Evolutionary conservation across 2,113 vertebrate genomes (phyloP).

Genomic region (Poicephalus gulielmi): DNA sequence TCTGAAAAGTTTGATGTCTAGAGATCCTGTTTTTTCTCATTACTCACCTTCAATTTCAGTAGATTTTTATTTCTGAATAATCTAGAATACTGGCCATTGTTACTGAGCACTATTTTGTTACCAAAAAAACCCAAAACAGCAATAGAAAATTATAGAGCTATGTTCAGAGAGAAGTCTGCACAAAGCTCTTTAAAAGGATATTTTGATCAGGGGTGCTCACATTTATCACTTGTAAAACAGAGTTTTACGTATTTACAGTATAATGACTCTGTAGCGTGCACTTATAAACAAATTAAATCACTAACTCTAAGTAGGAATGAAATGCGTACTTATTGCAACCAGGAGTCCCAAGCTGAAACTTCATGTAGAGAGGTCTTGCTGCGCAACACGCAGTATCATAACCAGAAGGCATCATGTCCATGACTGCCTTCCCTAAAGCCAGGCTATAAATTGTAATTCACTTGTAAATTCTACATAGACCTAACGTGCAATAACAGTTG

Average conservation of each 20-base stretch:
- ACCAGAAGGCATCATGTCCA: background rate
- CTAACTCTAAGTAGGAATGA: background rate
- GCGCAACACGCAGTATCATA: background rate
- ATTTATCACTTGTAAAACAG: background rate
- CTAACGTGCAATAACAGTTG: background rate
- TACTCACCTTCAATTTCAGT: background rate
- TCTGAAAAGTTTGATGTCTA: background rate
- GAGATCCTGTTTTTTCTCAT: background rate
- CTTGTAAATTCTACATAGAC: background rate
- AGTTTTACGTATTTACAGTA: background rate
- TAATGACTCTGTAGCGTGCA: background rate
- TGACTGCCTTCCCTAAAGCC: background rate
- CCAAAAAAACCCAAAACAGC: background rate
- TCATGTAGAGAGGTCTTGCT: background rate
- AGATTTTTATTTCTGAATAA: background rate
- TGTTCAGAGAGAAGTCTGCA: background rate
- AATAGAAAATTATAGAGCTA: background rate
- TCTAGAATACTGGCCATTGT: background rate
- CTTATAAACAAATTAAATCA: background rate
- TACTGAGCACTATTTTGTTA: background rate
- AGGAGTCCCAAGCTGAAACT: background rate
- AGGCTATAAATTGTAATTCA: background rate
- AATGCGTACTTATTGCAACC: background rate
- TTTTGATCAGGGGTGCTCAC: background rate
- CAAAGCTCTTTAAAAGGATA: background rate